Base-by-base conservation (phyloP, 2,888 invertebrate species). In the Pheosia tremula region DNA sequence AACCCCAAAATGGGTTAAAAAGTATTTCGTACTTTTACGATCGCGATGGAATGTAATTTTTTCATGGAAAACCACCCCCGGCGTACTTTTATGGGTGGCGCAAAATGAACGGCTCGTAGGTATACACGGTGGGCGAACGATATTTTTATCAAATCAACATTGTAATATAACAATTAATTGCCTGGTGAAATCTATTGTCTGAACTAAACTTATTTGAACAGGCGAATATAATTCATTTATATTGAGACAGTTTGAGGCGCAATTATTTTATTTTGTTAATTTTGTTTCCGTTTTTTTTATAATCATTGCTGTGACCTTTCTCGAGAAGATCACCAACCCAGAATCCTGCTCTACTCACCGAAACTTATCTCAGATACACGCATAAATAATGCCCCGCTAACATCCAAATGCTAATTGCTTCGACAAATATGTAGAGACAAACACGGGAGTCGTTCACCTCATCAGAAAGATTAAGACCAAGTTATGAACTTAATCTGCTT, bases 1-100 rank as follows among this genome's bases (percentile, higher is more conserved):
- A 62, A 61, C 67, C 54, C 55, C 39, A 59, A 60, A 62, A 63
- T 58, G 47, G 10, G 55, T 43, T 59, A 50, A 59, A 64, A 63
- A 54, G 37, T 38, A 38, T 54, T 54, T 38, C 37, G 38, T 54
- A 54, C 38, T 8, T 54, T 54, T 54, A 54, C 54, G 54, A 54
- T 11, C 54, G n/a, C 38, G 5, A n/a, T 11, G 24, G 54, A 54
- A 54, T 38, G 54, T n/a, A 38, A 38, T 54, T 54, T 54, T 36
- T 54, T 54, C 54, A 54, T 54, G 54, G 38, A 54, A 54, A 37
- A 38, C 38, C n/a, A 38, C 54, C 11, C 8, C 24, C 10, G 50
- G 8, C 9, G 38, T 9, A 38, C 37, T 54, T 54, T 54, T 54
- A 54, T 38, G 54, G 24, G 3, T n/a, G 11, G 7, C 38, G 5